Evolutionary conservation across 2,888 invertebrate genomes (phyloP), one percentile per base, ranked within the genome.

Genomic region (Sminthurinus aureus): DNA sequence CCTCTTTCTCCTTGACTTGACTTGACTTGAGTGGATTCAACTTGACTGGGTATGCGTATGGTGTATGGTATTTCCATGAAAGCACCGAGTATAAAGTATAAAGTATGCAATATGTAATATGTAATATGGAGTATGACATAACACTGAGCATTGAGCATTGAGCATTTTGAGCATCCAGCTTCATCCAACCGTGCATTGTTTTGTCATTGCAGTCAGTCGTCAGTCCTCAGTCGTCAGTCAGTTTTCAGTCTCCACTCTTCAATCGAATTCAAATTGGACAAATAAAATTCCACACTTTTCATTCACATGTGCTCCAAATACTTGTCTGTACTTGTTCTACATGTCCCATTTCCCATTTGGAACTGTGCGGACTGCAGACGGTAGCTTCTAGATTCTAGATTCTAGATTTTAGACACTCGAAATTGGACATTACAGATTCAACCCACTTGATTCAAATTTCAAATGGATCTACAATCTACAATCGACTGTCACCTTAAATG

Each of bases 191-290:
- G 24, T 71, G 71, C 24, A 24, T 71, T 71, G 24, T 71, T 71
- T 71, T 71, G 71, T 71, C 71, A 26, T 71, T 71, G 71, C 71
- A 71, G 22, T 71, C 58, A 58, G 58, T 58, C 9, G 15, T 58
- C 13, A 2, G 1, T 58, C 9, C 9, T 15, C 13, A 6, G 58
- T 58, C 9, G 4, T 38, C 58, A 58, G 4, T 38, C 58, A 58
- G 58, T 58, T 13, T 58, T 2, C 9, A 13, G 18, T 18, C 9
- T 58, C 4, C 2, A 58, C 4, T 58, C 58, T 58, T 9, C 58
- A 2, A 9, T 18, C 58, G 13, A 58, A 15, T 15, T 18, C 2
- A 2, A 58, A 58, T 58, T 38, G 3, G 38, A 58, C 24, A 71
- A 71, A 71, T 71, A 71, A 71, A 71, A 71, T 67, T 67, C 67